Conservation (phyloP, 1,140 invertebrate genomes). For the Zophobas morio region DNA sequence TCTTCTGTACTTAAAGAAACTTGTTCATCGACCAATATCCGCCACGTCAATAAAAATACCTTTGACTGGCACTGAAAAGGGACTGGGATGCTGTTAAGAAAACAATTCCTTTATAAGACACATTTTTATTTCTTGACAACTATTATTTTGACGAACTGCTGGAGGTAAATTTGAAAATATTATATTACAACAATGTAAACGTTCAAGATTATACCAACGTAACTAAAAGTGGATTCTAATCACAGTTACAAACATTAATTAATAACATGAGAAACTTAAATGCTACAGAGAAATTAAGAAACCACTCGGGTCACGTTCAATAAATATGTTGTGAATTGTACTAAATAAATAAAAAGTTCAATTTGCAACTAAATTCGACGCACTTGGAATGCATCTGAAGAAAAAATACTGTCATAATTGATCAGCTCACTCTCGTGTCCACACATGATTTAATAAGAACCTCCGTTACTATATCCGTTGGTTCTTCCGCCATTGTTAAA, state of each 20-base stretch:
- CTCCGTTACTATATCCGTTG: conserved; percentile 57
- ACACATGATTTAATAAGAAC: conserved; percentile 39
- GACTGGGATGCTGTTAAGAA: no score
- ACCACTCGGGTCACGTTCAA: background rate
- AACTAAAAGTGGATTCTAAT: conserved; percentile 36
- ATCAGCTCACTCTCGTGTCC: conserved; percentile 20
- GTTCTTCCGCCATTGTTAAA: conserved; percentile 54
- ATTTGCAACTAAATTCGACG: conserved; percentile 40
- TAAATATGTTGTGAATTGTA: conserved; percentile 15
- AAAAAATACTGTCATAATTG: conserved; percentile 32
- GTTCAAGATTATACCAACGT: conserved; percentile 18
- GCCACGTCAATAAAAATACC: no score
- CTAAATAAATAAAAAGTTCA: conserved; percentile 27
- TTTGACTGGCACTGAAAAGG: no score
- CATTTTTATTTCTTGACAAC: conserved; percentile 25
- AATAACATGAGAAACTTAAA: conserved; percentile 15
- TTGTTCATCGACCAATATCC: no score
- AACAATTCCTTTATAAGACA: background rate
- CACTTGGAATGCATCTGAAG: conserved; percentile 46
- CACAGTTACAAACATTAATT: conserved; percentile 38
- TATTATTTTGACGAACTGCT: conserved; percentile 33
- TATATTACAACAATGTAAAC: no score
- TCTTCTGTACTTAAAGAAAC: no score
- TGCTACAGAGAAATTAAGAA: conserved; percentile 31
- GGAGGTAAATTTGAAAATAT: background rate